These are phyloP conservation scores for Microtus richardsoni DNA, from an alignment of 2,113 vertebrate genomes.

Conservation along the genomic window DNA sequence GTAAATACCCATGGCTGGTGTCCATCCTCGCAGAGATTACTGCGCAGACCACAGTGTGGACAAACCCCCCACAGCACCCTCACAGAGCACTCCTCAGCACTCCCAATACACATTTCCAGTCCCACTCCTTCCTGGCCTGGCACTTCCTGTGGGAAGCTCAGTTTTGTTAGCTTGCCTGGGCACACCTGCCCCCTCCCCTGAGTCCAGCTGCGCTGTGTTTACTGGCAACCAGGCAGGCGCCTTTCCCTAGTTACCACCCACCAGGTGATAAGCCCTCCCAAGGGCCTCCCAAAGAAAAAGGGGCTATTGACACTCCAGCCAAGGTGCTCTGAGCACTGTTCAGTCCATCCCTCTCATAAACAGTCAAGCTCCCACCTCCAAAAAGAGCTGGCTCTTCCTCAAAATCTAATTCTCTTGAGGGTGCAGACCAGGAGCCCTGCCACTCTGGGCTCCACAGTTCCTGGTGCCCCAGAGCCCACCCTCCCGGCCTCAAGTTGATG, in stretches of 20 bases:
- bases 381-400: neutral
- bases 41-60: neutral
- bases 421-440: neutral
- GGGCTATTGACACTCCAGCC: constrained; percentile 66
- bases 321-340: neutral
- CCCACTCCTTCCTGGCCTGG: constrained; percentile 37
- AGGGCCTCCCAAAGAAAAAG: constrained; percentile 71
- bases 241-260: constrained; percentile 68
- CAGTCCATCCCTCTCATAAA: neutral
- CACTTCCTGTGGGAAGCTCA: constrained; percentile 77
- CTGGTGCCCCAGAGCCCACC: neutral
- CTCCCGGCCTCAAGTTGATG: neutral
- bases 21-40: neutral
- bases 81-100: neutral
- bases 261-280: constrained; percentile 52
- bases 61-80: neutral
- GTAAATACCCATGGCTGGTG: constrained; percentile 35
- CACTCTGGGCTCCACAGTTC: neutral
- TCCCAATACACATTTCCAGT: neutral
- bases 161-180: constrained; percentile 62
- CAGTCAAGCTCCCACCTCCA: neutral
- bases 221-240: constrained; percentile 65
- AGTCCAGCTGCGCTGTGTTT: constrained; percentile 76
- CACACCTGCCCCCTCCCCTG: constrained; percentile 80
- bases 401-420: neutral